Conservation (phyloP, 2,113 vertebrate species). For the Urocitellus parryii region DNA sequence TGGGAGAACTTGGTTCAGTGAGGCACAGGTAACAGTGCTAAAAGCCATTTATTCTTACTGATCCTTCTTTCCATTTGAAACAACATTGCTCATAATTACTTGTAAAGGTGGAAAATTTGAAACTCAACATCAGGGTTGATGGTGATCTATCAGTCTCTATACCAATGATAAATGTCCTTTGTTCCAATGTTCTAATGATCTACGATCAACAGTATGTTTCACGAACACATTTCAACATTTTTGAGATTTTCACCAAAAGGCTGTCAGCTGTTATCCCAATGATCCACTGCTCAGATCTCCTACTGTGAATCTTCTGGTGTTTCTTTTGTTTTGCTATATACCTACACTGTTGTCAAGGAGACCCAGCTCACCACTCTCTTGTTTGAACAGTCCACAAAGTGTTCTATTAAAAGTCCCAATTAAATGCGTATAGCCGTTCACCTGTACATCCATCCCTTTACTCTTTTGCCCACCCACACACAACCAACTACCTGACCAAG, state of each 20-base stretch:
- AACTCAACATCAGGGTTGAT: conserved; percentile 23
- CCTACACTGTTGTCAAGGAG: conserved; percentile 80
- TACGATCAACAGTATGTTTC: not conserved
- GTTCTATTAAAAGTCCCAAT: conserved; percentile 79
- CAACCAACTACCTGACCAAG: conserved; percentile 67
- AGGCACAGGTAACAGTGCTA: not conserved
- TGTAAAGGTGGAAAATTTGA: conserved; percentile 34
- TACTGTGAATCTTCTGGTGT: conserved; percentile 50
- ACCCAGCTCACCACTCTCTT: conserved; percentile 46
- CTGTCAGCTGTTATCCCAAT: conserved; percentile 43
- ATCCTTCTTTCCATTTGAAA: not conserved
- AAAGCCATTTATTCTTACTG: not conserved
- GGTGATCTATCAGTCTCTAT: not conserved
- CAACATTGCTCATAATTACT: conserved; percentile 17
- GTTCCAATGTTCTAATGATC: conserved; percentile 52
- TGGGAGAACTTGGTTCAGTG: not conserved
- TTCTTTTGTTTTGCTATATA: conserved; percentile 74
- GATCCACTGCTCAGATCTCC: conserved; percentile 59
- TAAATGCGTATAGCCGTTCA: conserved; percentile 75
- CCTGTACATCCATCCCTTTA: conserved; percentile 76
- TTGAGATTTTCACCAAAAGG: conserved; percentile 54
- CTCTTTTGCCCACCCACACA: conserved; percentile 77
- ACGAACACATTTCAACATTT: conserved; percentile 47
- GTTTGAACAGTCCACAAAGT: conserved; percentile 21
- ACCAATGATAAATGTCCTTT: conserved; percentile 53